Evolutionary conservation across 1,140 invertebrate species (phyloP).

Genomic region (Bathynomus jamesi): DNA sequence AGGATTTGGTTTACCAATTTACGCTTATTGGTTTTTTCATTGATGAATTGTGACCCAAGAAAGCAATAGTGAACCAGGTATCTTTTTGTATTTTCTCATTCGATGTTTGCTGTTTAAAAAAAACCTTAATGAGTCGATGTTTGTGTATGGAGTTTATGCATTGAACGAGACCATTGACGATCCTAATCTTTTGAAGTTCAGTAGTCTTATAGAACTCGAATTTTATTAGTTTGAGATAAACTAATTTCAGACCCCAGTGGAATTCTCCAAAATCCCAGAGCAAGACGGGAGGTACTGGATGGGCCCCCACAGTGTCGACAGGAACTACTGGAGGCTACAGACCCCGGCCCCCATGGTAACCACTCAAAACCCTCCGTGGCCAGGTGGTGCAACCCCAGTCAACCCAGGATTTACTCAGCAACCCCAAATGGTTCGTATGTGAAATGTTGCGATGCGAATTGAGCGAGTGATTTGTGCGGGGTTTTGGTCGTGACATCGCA

Average conservation of each 20-base stretch:
- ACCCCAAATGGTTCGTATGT: neutral
- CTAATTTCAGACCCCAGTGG: constrained; percentile 35
- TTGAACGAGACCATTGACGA: too few relatives aligned
- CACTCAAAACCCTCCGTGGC: neutral
- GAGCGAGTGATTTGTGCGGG: neutral
- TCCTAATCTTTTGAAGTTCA: too few relatives aligned
- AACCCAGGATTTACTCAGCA: neutral
- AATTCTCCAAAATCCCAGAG: constrained; percentile 37
- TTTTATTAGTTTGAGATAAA: too few relatives aligned
- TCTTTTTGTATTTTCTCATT: neutral
- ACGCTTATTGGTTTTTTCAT: neutral
- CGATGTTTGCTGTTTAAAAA: neutral
- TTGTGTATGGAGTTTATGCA: too few relatives aligned
- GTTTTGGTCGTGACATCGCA: neutral
- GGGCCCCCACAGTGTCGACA: constrained; percentile 35
- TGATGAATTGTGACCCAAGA: neutral
- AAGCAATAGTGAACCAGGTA: neutral
- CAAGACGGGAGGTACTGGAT: constrained; percentile 39
- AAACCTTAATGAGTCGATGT: too few relatives aligned
- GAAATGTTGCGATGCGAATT: neutral
- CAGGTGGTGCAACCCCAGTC: neutral
- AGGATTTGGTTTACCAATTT: neutral
- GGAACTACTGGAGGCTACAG: neutral
- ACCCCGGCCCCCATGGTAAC: neutral
- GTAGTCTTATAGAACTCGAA: too few relatives aligned